Conservation (phyloP, 2,888 invertebrate species). For the Athalia circularis region DNA sequence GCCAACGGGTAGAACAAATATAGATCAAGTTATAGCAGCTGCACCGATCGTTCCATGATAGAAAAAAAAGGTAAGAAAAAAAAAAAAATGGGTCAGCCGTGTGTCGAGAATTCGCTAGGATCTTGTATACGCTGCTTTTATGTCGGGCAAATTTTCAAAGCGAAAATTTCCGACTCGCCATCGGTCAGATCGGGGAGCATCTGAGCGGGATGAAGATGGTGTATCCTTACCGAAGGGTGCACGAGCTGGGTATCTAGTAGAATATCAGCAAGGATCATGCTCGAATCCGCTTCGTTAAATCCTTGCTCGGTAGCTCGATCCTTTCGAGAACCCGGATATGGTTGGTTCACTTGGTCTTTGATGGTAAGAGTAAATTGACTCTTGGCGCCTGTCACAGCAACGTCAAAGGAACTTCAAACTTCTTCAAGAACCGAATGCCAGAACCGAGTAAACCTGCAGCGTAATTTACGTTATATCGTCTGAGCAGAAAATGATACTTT, state of each 20-base stretch:
- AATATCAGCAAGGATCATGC: background rate
- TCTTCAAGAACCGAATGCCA: background rate
- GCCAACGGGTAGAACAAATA: no score
- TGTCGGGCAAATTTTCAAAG: background rate
- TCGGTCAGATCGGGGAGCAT: background rate
- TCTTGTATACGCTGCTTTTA: background rate
- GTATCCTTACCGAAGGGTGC: constrained; percentile 5
- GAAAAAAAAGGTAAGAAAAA: background rate
- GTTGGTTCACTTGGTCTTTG: constrained; percentile 9
- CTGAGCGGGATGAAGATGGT: background rate
- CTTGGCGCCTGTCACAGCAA: constrained; percentile 28
- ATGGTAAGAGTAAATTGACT: constrained; percentile 30
- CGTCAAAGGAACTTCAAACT: constrained; percentile 22
- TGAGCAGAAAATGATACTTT: background rate
- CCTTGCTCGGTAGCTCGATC: constrained; percentile 18
- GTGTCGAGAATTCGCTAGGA: background rate
- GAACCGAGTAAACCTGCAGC: background rate
- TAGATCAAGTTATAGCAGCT: background rate
- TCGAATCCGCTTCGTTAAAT: constrained; percentile 16
- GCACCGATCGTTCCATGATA: no score
- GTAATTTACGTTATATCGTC: constrained; percentile 11
- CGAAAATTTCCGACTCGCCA: background rate
- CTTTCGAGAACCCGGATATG: background rate
- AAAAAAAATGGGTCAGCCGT: background rate
- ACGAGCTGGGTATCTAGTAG: background rate